Percentiles rank a stretch among this genome's conserved stretches.
These are phyloP conservation scores for Microtus obscurus DNA, from an alignment of 2,797 vertebrate species.

Conservation along the genomic window DNA sequence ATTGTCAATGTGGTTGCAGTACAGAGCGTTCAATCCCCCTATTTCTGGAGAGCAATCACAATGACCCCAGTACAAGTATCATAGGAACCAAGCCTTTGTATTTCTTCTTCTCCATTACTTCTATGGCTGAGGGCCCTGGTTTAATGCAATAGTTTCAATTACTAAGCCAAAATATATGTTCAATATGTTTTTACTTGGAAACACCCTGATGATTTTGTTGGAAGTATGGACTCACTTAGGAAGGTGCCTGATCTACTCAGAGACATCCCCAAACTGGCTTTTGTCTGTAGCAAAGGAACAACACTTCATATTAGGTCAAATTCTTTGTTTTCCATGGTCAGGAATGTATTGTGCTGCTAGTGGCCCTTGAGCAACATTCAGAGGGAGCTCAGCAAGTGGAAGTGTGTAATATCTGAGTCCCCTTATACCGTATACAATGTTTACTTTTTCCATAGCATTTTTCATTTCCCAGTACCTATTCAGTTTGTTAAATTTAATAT, in stretches of 20 bases:
- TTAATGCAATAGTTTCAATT: neutral
- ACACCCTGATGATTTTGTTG: neutral
- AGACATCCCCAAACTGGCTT: neutral
- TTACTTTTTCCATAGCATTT: neutral
- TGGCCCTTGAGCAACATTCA: neutral
- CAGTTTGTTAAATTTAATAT: neutral
- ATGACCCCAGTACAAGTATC: slow-evolving; percentile 89
- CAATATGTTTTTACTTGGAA: neutral
- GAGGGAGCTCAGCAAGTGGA: neutral
- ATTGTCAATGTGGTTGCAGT: slow-evolving; percentile 92
- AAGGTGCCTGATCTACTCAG: neutral
- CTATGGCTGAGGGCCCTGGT: neutral
- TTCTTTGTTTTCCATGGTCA: neutral
- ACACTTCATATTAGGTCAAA: neutral
- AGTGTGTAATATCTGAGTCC: neutral
- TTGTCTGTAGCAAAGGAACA: neutral
- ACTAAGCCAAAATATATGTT: neutral
- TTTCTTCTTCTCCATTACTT: neutral
- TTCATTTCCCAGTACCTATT: neutral
- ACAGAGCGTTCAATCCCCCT: slow-evolving; percentile 93
- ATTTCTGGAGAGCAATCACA: slow-evolving; percentile 93
- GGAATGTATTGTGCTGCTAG: neutral
- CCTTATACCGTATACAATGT: neutral
- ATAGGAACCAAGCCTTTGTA: slow-evolving; percentile 78
- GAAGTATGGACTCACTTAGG: neutral